phyloP scores from a whole-genome alignment of 92 coral and sea anemone species.

The Actinostola sp. region DNA sequence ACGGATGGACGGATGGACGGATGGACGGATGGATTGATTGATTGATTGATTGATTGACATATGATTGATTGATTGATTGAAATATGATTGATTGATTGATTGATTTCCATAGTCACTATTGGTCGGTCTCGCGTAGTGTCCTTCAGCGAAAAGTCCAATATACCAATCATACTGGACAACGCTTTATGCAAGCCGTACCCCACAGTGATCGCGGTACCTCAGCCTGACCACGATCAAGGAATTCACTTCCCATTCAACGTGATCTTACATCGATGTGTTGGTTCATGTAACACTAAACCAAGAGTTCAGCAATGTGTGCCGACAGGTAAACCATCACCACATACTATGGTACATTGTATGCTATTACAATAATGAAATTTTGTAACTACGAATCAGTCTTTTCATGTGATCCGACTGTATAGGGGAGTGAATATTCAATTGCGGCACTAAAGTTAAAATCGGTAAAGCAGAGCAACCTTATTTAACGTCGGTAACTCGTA shows the following conservation, averaged over 20 bases:
- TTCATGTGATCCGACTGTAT: too few relatives aligned
- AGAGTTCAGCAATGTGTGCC: slow-evolving; percentile 60
- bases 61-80: not conserved
- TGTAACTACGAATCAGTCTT: too few relatives aligned
- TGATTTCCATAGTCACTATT: not conserved
- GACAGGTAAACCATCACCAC: slow-evolving; percentile 68
- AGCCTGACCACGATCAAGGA: slow-evolving; percentile 52
- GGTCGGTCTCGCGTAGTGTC: slow-evolving; percentile 40
- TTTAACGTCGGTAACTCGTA: too few relatives aligned
- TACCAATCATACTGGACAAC: slow-evolving; percentile 56
- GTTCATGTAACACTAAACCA: slow-evolving; percentile 61
- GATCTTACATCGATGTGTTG: slow-evolving; percentile 73
- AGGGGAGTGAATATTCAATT: too few relatives aligned
- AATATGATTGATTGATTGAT: not conserved
- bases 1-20: too few relatives aligned
- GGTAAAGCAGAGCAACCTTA: too few relatives aligned
- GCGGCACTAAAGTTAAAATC: too few relatives aligned
- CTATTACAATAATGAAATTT: too few relatives aligned
- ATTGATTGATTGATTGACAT: too few relatives aligned
- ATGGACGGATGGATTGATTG: too few relatives aligned
- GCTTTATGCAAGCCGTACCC: slow-evolving; percentile 58
- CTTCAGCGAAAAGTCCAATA: not conserved
- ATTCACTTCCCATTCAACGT: slow-evolving; percentile 70
- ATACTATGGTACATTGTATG: too few relatives aligned
- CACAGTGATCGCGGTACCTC: slow-evolving; percentile 69